Base-by-base conservation (phyloP, 2,797 vertebrate species). In the Erpetoichthys calabaricus region DNA sequence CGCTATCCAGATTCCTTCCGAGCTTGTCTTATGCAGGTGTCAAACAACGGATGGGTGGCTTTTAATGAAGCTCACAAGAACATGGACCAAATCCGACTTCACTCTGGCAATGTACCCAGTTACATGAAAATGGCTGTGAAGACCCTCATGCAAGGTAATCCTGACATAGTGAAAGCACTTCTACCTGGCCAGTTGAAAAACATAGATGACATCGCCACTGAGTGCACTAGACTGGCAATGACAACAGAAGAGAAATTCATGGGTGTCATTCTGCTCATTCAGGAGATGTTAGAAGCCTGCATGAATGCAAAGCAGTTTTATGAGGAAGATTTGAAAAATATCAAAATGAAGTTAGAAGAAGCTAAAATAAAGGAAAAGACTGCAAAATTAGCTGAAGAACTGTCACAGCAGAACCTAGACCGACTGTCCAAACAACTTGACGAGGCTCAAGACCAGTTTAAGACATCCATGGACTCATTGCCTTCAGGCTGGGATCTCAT, bases 51-150 rank as follows among this genome's bases (percentile, higher is more conserved):
- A 2, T 70, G 73, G 70, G 6, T 5, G 2, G 68, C 70, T 10
- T 75, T 75, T 59, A 70, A 67, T 3, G 60, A 70, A 8, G 69
- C 68, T 43, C 68, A 74, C 44, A 68, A 55, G 51, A 73, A 64
- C 51, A 71, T 68, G 71, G 64, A 70, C 50, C 54, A 66, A 49
- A 75, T 72, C 47, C 53, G 62, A 25, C 56, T 67, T 2, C 56
- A 63, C 4, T 58, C 66, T 8, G 47, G 4, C 4, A 64, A 60
- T 49, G 58, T 72, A 8, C 66, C 70, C 4, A 50, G n/a, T 5
- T 61, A 66, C 59, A 65, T 71, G 44, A 71, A 59, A 10, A 42
- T 3, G 1, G 55, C 65, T 2, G 60, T 70, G 41, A 61, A 61
- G 59, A 64, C 64, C 57, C 62, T 72, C 5, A 47, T 72, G 43